Percentiles rank a stretch among this genome's conserved stretches.
Evolutionary conservation across 2,113 vertebrate genomes (phyloP).

Genomic region (Oenanthe oenanthe): DNA sequence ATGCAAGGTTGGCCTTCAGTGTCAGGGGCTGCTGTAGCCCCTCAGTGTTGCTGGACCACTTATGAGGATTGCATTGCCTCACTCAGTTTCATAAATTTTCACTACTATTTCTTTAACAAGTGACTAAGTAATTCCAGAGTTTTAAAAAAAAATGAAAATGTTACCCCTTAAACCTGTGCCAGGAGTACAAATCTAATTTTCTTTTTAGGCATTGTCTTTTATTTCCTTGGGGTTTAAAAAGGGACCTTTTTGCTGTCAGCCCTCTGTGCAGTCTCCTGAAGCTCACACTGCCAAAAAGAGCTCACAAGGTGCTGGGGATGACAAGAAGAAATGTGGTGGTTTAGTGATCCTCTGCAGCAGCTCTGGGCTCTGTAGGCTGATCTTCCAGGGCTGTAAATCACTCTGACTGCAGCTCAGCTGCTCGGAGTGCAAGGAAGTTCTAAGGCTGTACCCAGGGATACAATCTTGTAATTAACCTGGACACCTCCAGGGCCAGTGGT

Average conservation of each 20-base stretch:
- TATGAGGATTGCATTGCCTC: background rate
- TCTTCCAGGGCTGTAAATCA: background rate
- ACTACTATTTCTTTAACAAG: background rate
- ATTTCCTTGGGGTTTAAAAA: constrained; percentile 29
- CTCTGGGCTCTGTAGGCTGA: background rate
- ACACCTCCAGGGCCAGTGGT: background rate
- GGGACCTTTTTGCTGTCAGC: background rate
- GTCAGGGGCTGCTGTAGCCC: background rate
- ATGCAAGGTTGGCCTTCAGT: background rate
- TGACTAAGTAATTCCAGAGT: constrained; percentile 1
- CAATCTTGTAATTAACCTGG: background rate
- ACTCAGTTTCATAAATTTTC: background rate
- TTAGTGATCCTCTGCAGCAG: background rate
- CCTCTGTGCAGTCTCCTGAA: background rate
- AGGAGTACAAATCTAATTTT: background rate
- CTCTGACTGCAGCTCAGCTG: background rate
- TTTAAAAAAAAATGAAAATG: background rate
- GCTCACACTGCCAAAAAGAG: background rate
- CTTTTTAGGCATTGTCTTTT: background rate
- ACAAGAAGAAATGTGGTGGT: background rate
- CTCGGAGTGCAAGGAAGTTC: background rate
- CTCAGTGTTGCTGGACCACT: background rate
- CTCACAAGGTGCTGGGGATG: background rate
- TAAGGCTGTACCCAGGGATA: background rate
- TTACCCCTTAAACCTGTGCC: background rate